These are phyloP conservation scores for Mormyrus hasselquistii DNA, from an alignment of 2,797 vertebrate species.

Conservation along the genomic window DNA sequence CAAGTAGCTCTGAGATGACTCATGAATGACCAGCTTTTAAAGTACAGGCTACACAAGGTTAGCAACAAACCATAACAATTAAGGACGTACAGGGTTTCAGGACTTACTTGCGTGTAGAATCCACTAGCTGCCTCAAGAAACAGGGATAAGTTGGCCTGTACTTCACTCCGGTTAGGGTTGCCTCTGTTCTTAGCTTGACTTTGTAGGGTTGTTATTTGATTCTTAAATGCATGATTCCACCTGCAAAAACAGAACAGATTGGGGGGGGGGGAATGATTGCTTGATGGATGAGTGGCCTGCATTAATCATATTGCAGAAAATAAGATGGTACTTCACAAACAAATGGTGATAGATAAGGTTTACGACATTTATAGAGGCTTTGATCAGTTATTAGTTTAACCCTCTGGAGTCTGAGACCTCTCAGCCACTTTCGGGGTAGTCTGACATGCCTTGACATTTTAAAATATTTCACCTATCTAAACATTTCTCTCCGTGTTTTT, in stretches of 20 bases:
- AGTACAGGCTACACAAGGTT: background rate
- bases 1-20: background rate
- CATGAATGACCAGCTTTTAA: background rate
- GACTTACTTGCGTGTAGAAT: conserved; percentile 94
- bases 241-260: conserved; percentile 47
- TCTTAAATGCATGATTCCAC: conserved; percentile 96
- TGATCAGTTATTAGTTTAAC: background rate
- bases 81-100: background rate
- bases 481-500: no score
- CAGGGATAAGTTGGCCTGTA: conserved; percentile 94
- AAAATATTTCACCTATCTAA: no score
- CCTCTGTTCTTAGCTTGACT: conserved; percentile 97
- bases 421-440: no score
- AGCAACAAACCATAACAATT: background rate
- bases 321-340: background rate
- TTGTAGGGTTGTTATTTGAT: conserved; percentile 98
- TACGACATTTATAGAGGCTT: background rate
- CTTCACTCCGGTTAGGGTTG: conserved; percentile 96
- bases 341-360: background rate
- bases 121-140: conserved; percentile 97
- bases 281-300: background rate
- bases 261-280: background rate
- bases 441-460: no score
- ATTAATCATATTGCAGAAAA: background rate
- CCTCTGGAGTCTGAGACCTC: no score